These are phyloP conservation scores for Eupithecia vulgata DNA, from an alignment of 2,888 invertebrate species.

Conservation along the genomic window DNA sequence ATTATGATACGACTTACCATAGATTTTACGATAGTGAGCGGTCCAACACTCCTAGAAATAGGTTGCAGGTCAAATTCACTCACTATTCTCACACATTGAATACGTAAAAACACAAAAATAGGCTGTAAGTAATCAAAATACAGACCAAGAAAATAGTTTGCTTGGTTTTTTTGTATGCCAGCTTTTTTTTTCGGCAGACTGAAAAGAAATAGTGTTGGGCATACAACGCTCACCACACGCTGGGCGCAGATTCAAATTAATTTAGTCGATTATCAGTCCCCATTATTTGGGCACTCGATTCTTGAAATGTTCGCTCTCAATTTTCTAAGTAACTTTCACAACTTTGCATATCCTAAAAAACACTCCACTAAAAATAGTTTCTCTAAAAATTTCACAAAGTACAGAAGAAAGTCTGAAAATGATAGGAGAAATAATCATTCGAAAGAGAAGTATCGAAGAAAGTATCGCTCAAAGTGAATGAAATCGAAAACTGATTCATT, in stretches of 20 bases:
- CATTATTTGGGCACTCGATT: neutral
- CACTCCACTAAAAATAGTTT: too few species aligned
- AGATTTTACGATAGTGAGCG: slow-evolving; percentile 32
- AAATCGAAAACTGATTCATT: neutral
- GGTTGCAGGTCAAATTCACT: slow-evolving; percentile 13
- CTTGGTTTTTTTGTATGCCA: slow-evolving; percentile 32
- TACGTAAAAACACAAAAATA: slow-evolving; percentile 16
- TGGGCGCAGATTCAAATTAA: neutral
- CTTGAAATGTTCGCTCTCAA: neutral
- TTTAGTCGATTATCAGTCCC: neutral
- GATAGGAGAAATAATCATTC: neutral
- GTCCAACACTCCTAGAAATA: slow-evolving; percentile 1
- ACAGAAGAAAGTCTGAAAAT: neutral
- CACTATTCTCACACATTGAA: slow-evolving; percentile 37
- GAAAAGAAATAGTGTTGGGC: neutral
- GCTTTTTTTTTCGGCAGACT: slow-evolving; percentile 30
- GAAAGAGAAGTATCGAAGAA: neutral
- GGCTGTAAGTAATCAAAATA: slow-evolving; percentile 29
- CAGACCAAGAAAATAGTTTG: slow-evolving; percentile 37
- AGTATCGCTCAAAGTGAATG: neutral
- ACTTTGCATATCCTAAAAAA: neutral
- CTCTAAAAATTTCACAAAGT: too few species aligned
- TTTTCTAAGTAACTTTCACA: neutral
- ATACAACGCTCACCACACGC: neutral
- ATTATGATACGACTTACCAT: slow-evolving; percentile 48